Evolutionary conservation across 2,888 invertebrate species (phyloP).

Genomic region (Neoitamus cyanurus): DNA sequence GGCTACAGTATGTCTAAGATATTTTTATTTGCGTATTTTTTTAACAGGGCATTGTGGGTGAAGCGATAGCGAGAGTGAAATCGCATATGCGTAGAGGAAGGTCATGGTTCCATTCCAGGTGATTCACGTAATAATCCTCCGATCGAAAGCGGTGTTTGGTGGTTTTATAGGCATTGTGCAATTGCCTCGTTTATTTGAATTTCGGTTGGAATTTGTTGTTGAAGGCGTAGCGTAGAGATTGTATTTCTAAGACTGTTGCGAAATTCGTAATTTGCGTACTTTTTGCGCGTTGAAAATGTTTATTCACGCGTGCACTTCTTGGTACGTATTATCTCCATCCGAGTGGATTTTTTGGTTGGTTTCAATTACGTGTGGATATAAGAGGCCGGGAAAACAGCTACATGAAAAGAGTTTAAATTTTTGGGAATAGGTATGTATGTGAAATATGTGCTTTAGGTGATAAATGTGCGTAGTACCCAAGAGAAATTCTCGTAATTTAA

Average conservation of each 20-base stretch:
- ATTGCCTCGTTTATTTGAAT: neutral
- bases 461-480: neutral
- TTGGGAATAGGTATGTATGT: neutral
- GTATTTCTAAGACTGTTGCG: neutral
- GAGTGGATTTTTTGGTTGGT: neutral
- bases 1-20: neutral
- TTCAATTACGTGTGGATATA: neutral
- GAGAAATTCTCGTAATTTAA: neutral
- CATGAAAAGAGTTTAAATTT: neutral
- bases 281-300: neutral
- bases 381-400: neutral
- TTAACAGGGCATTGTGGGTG: neutral
- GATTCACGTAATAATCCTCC: neutral
- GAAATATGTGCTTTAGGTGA: neutral
- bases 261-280: neutral
- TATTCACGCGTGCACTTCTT: neutral
- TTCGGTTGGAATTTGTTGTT: neutral
- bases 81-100: conserved; percentile 26
- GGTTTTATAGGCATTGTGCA: neutral
- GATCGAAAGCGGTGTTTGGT: neutral
- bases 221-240: neutral
- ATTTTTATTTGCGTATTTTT: neutral
- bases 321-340: neutral
- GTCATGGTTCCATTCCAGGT: neutral
- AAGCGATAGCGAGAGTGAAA: neutral